phyloP scores from a whole-genome alignment of 2,888 invertebrate genomes.

The Loripinus fragilis region DNA sequence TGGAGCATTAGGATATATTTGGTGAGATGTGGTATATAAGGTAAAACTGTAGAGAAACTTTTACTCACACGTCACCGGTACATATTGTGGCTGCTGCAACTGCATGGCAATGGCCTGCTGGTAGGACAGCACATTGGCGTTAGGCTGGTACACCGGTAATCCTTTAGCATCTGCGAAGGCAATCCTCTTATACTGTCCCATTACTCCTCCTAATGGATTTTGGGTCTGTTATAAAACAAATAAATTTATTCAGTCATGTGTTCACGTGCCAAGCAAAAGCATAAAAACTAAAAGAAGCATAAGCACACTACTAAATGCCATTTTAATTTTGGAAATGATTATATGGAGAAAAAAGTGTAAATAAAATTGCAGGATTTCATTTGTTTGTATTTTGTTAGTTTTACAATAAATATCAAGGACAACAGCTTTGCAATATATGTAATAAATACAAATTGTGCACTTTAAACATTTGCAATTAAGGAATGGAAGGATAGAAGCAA shows the following conservation, averaged over 20 bases:
- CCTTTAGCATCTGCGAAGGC: conserved; percentile 92
- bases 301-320: conserved; percentile 8
- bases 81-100: conserved; percentile 69
- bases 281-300: background rate
- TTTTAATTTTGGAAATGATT: conserved; percentile 1
- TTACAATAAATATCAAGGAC: background rate
- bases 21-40: no score
- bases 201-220: conserved; percentile 33
- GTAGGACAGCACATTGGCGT: conserved; percentile 87
- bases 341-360: background rate
- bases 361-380: background rate
- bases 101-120: conserved; percentile 91
- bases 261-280: background rate
- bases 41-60: background rate
- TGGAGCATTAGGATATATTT: no score
- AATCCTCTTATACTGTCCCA: conserved; percentile 92
- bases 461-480: background rate
- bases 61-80: conserved; percentile 78
- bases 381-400: conserved; percentile 7
- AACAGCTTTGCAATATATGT: conserved; percentile 15
- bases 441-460: conserved; percentile 1
- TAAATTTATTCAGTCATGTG: background rate
- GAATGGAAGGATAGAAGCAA: conserved; percentile 6
- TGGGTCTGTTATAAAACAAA: conserved; percentile 15
- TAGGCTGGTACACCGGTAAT: conserved; percentile 92